Evolutionary conservation across 2,888 invertebrate species (phyloP), one percentile per base, ranked within the genome.

Genomic region (Arge pagana): DNA sequence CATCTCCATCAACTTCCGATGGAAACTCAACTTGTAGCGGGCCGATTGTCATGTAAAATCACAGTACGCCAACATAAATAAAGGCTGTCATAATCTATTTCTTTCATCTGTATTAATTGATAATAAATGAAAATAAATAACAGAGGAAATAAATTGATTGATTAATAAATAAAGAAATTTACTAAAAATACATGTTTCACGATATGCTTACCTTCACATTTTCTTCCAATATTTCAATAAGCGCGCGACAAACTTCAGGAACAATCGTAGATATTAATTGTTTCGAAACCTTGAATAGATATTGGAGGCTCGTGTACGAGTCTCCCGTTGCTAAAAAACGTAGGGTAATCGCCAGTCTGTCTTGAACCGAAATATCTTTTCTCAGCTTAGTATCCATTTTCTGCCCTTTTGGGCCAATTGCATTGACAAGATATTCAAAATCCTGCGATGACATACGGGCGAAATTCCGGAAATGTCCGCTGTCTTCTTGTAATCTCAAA

Each of bases 391-490:
- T 68, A 55, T 67, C 64, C 50, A 67, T 58, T 57, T 67, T 67
- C 7, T 61, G 59, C 45, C 69, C 66, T 18, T 66, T 58, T 5
- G 63, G 28, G 11, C 42, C 42, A 26, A 42, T 42, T 13, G 2
- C 15, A 13, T 52, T 33, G 37, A 67, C 55, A 41, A 71, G 60
- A 59, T 55, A 50, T 43, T 66, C 65, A 62, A 69, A 70, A 57
- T 69, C 67, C 35, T 53, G 21, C 50, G 41, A 58, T 21, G 57
- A 60, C 65, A 66, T 66, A 39, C 62, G 53, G 37, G 55, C 59
- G 40, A 68, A 63, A 52, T 65, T 66, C 58, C 60, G 52, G 39
- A 68, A 70, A 54, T 66, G 54, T 53, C 65, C 67, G 55, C 64
- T 62, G 31, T 61, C 61, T 61, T 66, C 66, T 11, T 42, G 40